These are phyloP conservation scores for Stictonetta naevosa DNA, from an alignment of 2,113 vertebrate genomes.

Conservation along the genomic window DNA sequence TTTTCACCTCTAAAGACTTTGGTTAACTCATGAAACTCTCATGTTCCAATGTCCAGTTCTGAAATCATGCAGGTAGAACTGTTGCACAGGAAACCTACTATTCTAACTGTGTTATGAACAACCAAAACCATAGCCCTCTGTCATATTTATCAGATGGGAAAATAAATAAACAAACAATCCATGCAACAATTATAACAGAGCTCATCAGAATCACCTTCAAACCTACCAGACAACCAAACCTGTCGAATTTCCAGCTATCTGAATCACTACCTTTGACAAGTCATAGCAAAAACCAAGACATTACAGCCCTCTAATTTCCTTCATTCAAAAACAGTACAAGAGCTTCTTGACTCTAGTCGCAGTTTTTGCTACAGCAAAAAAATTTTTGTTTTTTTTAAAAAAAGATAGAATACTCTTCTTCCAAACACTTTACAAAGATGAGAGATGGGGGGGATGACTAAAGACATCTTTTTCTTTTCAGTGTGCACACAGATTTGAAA, in stretches of 20 bases:
- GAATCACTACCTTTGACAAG: neutral
- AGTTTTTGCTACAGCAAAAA: neutral
- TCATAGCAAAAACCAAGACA: neutral
- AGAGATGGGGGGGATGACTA: neutral
- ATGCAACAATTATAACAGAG: neutral
- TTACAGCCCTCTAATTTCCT: neutral
- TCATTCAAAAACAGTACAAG: neutral
- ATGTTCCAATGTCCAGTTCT: neutral
- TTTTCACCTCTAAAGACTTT: neutral
- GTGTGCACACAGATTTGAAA: neutral
- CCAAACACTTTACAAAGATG: neutral
- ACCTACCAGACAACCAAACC: neutral
- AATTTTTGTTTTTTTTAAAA: too few species aligned
- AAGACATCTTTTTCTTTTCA: neutral
- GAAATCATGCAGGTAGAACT: neutral
- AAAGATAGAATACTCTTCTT: neutral
- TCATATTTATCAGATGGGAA: neutral
- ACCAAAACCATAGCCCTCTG: neutral
- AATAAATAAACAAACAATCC: neutral
- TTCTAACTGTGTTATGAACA: neutral
- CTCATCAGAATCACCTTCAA: neutral
- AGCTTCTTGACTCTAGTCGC: neutral
- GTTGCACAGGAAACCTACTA: neutral
- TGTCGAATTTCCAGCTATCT: neutral
- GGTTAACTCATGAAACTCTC: neutral